Evolutionary conservation across 1,140 invertebrate species (phyloP).

Genomic region (Monochamus saltuarius): DNA sequence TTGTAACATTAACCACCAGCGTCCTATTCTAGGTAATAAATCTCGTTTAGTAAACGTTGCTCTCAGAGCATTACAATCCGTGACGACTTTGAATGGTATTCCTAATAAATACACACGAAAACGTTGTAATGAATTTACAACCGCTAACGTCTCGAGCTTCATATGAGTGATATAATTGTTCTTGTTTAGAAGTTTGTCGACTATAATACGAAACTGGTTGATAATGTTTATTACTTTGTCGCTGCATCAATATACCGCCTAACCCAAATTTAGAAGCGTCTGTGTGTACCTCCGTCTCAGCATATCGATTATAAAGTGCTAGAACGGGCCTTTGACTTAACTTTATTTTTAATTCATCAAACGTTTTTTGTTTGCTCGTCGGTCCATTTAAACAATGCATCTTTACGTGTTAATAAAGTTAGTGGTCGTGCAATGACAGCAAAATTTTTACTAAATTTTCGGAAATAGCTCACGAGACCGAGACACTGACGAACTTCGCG

Average conservation of each 20-base stretch:
- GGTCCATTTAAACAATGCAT: not conserved
- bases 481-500: slow-evolving; percentile 40
- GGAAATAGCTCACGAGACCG: slow-evolving; percentile 45
- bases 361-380: not conserved
- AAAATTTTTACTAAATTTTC: slow-evolving; percentile 39
- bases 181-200: slow-evolving; percentile 35
- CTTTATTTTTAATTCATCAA: slow-evolving; percentile 8
- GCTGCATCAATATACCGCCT: slow-evolving; percentile 17
- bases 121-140: slow-evolving; percentile 35
- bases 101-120: slow-evolving; percentile 39
- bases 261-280: slow-evolving; percentile 16
- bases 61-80: slow-evolving; percentile 38
- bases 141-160: slow-evolving; percentile 30
- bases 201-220: slow-evolving; percentile 45
- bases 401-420: slow-evolving; percentile 21
- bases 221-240: slow-evolving; percentile 6
- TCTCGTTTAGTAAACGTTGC: slow-evolving; percentile 31
- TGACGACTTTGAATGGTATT: slow-evolving; percentile 35
- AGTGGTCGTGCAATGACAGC: slow-evolving; percentile 7
- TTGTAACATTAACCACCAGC: slow-evolving; percentile 51
- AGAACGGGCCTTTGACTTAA: slow-evolving; percentile 11
- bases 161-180: slow-evolving; percentile 39
- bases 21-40: slow-evolving; percentile 28
- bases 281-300: slow-evolving; percentile 33
- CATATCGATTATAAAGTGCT: slow-evolving; percentile 8